phyloP scores from a whole-genome alignment of 2,113 vertebrate genomes.

The Athene noctua region DNA sequence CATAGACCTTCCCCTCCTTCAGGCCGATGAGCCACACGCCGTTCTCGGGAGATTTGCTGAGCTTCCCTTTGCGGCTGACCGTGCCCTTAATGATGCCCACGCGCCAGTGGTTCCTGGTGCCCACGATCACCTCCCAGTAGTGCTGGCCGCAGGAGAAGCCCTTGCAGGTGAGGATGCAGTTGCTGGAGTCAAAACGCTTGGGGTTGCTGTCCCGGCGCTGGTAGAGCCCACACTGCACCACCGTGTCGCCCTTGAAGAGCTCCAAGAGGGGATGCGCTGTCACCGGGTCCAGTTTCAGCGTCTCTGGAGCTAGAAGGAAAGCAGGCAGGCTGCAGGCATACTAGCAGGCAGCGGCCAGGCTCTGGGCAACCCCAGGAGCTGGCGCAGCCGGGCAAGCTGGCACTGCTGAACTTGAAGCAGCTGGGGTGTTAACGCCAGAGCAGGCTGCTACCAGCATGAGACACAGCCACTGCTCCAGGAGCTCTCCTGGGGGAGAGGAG shows the following conservation, averaged over 20 bases:
- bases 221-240: constrained; percentile 75
- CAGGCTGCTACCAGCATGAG: not conserved
- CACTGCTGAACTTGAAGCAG: not conserved
- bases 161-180: constrained; percentile 78
- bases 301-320: constrained; percentile 71
- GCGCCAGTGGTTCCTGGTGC: constrained; percentile 82
- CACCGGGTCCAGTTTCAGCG: constrained; percentile 79
- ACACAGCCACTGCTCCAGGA: not conserved
- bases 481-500: not conserved
- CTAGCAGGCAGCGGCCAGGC: not conserved
- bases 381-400: not conserved
- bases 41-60: constrained; percentile 78
- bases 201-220: constrained; percentile 76
- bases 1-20: constrained; percentile 80
- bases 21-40: constrained; percentile 83
- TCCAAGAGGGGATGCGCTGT: constrained; percentile 83
- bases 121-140: constrained; percentile 86
- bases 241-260: constrained; percentile 75
- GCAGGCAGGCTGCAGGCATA: not conserved
- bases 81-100: constrained; percentile 82
- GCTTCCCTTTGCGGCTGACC: constrained; percentile 77
- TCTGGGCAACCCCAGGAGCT: not conserved
- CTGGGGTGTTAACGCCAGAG: not conserved
- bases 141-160: constrained; percentile 86
- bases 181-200: constrained; percentile 80